Evolutionary conservation across 1,140 invertebrate genomes (phyloP).

Genomic region (Ceratosolen solmsi): DNA sequence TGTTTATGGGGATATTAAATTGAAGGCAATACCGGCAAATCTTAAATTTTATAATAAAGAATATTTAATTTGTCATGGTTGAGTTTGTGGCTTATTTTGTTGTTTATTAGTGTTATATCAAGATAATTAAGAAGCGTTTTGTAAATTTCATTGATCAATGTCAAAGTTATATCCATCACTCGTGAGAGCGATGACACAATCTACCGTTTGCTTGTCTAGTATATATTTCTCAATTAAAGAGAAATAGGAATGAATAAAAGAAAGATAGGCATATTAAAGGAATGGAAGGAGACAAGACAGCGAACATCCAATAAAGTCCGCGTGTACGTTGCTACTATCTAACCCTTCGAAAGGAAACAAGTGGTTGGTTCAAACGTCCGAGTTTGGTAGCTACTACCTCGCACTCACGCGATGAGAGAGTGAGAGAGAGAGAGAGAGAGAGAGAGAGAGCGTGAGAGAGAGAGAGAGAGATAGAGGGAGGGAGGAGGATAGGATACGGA

Average conservation of each 20-base stretch:
- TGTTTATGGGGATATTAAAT: too few species aligned
- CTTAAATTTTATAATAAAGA: too few species aligned
- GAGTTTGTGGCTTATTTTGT: too few species aligned
- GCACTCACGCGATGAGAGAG: not conserved
- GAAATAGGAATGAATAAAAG: not conserved
- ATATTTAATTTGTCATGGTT: too few species aligned
- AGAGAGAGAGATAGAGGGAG: not conserved
- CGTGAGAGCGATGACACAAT: too few species aligned
- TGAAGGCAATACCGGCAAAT: too few species aligned
- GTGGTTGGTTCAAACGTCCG: slow-evolving; percentile 6
- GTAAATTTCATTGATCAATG: too few species aligned
- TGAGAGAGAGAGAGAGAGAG: not conserved
- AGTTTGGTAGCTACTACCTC: slow-evolving; percentile 28
- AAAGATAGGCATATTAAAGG: not conserved
- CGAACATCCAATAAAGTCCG: not conserved
- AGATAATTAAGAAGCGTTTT: too few species aligned
- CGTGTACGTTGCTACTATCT: not conserved
- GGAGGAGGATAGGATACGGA: too few species aligned
- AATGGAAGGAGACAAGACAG: not conserved
- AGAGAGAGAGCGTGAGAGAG: not conserved
- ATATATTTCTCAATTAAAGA: slow-evolving; percentile 22
- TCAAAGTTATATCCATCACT: too few species aligned
- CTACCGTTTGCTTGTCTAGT: not conserved
- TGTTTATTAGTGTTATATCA: too few species aligned
- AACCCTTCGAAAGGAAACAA: slow-evolving; percentile 4